Conservation (phyloP, 2,797 vertebrate species). For the Mormyrus proboscirostris region DNA sequence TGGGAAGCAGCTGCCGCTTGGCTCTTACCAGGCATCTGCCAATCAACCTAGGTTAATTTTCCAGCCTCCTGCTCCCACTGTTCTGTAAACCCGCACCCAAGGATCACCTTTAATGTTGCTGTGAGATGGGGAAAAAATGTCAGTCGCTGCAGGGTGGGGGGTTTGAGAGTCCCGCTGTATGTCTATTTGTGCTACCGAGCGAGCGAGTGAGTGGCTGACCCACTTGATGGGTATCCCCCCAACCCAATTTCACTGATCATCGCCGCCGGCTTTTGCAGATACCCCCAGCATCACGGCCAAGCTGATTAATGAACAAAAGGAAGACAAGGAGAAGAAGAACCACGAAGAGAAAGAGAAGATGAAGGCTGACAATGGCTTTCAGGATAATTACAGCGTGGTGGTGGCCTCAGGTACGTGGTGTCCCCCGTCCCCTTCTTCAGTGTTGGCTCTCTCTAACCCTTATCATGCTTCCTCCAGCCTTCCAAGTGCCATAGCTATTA, state of each 20-base stretch:
- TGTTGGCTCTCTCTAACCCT: neutral
- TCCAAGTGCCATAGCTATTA: neutral
- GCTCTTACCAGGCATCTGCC: neutral
- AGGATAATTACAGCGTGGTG: slow-evolving; percentile 97
- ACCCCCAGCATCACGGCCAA: slow-evolving; percentile 98
- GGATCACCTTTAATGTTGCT: neutral
- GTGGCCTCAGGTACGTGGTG: slow-evolving; percentile 82
- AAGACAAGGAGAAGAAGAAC: slow-evolving; percentile 99
- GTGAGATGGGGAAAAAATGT: neutral
- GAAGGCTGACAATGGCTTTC: slow-evolving; percentile 94
- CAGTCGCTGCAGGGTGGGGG: neutral
- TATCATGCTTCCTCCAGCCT: neutral
- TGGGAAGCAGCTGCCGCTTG: neutral
- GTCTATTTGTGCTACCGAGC: neutral
- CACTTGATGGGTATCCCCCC: too few relatives aligned
- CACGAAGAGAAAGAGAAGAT: slow-evolving; percentile 99
- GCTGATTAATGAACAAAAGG: slow-evolving; percentile 94
- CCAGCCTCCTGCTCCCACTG: neutral
- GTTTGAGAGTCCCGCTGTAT: neutral
- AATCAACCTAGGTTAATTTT: neutral
- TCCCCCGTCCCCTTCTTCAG: neutral
- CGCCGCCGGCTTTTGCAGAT: slow-evolving; percentile 57
- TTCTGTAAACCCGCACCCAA: neutral
- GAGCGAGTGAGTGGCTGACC: neutral
- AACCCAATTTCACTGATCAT: neutral